Evolutionary conservation across 2,113 vertebrate genomes (phyloP).

Genomic region (Gulo gulo): DNA sequence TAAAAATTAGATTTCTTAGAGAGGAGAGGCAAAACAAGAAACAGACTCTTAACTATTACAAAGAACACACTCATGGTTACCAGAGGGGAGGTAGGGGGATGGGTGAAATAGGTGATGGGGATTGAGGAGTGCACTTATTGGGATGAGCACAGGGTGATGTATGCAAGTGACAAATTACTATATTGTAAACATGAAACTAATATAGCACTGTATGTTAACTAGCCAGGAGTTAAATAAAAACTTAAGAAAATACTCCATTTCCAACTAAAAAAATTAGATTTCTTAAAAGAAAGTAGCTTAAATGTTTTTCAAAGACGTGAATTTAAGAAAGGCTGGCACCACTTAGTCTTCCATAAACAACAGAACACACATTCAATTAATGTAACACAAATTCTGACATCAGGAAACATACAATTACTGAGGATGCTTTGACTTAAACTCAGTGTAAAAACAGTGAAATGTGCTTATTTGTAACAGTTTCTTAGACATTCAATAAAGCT

Average conservation of each 20-base stretch:
- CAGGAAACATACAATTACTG: background rate
- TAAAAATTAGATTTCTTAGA: background rate
- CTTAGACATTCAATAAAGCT: background rate
- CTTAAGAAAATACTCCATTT: background rate
- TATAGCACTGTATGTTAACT: background rate
- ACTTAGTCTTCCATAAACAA: conserved; percentile 22
- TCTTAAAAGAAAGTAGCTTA: background rate
- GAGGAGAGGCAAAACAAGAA: background rate
- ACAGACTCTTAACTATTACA: background rate
- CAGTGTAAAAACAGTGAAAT: background rate
- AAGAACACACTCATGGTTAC: background rate
- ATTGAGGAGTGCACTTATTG: background rate
- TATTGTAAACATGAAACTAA: background rate
- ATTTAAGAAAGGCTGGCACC: background rate
- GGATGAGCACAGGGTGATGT: background rate
- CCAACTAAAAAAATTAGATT: background rate
- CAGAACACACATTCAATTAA: background rate
- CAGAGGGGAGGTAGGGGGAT: background rate
- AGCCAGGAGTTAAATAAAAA: background rate
- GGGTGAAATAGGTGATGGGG: background rate
- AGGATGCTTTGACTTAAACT: background rate
- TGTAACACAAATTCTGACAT: background rate
- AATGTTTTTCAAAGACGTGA: background rate
- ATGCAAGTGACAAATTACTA: background rate
- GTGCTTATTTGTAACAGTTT: background rate